A percentile compares a stretch with the other conserved stretches of the same genome.
phyloP scores from a whole-genome alignment of 2,113 vertebrate species.

The Capreolus pygargus region DNA sequence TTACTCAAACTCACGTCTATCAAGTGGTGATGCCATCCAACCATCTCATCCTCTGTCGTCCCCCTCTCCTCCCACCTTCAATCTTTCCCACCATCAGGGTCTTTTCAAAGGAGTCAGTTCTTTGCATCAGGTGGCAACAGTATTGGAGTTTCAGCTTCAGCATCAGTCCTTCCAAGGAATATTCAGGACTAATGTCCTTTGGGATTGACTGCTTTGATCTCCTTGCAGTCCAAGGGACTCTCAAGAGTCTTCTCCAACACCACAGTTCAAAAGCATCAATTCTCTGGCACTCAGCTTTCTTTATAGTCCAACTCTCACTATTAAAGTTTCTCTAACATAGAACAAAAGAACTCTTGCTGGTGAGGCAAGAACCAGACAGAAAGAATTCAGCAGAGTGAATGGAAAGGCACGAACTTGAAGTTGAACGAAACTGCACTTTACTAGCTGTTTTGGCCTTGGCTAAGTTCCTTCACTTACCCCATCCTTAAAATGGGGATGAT shows the following conservation, averaged over 20 bases:
- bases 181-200: neutral
- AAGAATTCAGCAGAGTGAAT: neutral
- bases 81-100: neutral
- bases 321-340: neutral
- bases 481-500: neutral
- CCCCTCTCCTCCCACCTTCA: neutral
- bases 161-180: neutral
- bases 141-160: neutral
- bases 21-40: neutral
- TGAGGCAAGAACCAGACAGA: neutral
- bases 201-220: neutral
- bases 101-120: neutral
- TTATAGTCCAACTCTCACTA: neutral
- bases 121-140: neutral
- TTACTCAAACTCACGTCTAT: neutral
- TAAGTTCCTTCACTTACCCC: neutral
- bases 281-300: neutral
- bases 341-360: neutral
- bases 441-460: neutral
- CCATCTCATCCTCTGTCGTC: neutral
- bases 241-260: neutral
- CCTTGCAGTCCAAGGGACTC: neutral
- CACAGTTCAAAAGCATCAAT: neutral
- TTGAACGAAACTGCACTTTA: neutral
- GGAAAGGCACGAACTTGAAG: neutral